Evolutionary conservation across 1,140 invertebrate species (phyloP), one percentile per base, ranked within the genome.

Genomic region (Hetaerina americana): DNA sequence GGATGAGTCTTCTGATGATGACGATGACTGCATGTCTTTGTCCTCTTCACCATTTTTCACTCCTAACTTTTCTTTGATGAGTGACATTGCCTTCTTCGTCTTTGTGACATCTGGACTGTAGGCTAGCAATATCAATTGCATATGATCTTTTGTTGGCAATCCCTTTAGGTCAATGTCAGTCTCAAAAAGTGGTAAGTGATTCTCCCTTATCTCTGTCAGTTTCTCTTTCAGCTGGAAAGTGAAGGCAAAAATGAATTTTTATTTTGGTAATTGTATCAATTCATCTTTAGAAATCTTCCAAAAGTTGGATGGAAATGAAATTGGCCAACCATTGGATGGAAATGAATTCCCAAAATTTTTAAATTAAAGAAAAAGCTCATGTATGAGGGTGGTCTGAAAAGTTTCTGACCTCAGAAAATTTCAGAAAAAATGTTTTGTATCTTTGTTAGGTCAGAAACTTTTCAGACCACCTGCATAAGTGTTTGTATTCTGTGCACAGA

Each of bases 111-210:
- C 82, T 6, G 87, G 87, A 70, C 86, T 88, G 76, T 88, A 88
- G 0, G 86, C 87, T 87, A 87, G 88, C 24, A 87, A 77, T 72
- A 88, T 82, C 73, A 88, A 77, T 73, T 86, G 78, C 72, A 88
- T 74, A 72, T 88, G 87, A 66, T 86, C 82, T 24, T 83, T 78
- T 6, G 85, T 86, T 1, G 87, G 87, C 70, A 85, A 81, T 40
- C 86, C 85, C 70, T 86, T 83, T 0, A 81, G 78, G 25, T 85
- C 81, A 77, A 87, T 77, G 5, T 80, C 79, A 0, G 77, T 78
- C 40, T 80, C 76, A 49, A 76, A 82, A 72, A 79, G 78, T 6
- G 74, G 75, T 24, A 75, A 68, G 6, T 75, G 69, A 5, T 79
- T 73, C 5, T 78, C 75, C 15, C 3, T 77, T 76, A 69, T 77